A percentile compares a stretch with the other conserved stretches of the same genome.
Evolutionary conservation across 2,888 invertebrate species (phyloP).

Genomic region (Erpobdella octoculata): DNA sequence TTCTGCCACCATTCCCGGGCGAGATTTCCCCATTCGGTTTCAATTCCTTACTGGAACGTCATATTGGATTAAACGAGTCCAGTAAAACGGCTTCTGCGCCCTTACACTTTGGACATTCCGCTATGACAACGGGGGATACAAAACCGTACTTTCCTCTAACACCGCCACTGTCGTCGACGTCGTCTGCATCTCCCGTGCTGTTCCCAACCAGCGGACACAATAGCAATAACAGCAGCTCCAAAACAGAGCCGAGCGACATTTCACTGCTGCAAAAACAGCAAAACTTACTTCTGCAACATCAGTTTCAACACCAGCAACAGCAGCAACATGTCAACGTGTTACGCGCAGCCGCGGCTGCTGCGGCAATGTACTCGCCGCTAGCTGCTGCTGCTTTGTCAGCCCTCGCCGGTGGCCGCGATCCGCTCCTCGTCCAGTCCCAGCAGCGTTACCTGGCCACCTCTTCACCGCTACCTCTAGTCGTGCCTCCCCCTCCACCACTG

Average conservation of each 20-base stretch:
- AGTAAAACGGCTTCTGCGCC: background rate
- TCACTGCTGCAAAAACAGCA: background rate
- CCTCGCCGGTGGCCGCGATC: background rate
- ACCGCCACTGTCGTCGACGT: background rate
- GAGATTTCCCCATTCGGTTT: background rate
- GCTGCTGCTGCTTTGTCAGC: background rate
- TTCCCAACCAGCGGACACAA: background rate
- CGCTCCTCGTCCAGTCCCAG: background rate
- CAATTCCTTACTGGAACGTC: background rate
- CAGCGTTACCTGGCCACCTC: background rate
- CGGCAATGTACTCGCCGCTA: background rate
- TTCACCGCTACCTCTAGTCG: background rate
- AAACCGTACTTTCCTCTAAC: background rate
- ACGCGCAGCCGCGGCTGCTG: background rate
- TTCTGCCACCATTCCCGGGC: background rate
- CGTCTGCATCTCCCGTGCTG: background rate
- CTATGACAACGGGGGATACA: background rate
- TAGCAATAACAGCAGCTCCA: too few relatives aligned
- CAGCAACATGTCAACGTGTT: constrained; percentile 11
- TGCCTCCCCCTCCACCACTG: background rate
- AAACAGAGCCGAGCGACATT: background rate
- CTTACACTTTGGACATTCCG: too few relatives aligned
- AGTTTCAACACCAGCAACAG: constrained; percentile 6
- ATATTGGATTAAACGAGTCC: background rate
- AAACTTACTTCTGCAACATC: background rate